Evolutionary conservation across 2,797 vertebrate species (phyloP).

Genomic region (Dryobates pubescens): DNA sequence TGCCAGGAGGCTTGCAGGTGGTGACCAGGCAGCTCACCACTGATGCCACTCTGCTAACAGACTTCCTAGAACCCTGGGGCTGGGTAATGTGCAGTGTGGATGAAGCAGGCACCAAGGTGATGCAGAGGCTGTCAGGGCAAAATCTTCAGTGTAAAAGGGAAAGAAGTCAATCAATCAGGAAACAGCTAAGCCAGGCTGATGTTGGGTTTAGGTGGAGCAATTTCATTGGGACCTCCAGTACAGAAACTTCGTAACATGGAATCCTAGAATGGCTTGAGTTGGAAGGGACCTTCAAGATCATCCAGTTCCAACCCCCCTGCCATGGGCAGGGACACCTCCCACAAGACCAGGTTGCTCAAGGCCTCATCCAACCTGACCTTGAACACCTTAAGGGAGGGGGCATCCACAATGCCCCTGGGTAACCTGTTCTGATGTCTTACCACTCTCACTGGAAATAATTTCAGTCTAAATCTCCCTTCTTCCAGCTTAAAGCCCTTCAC

Average conservation of each 20-base stretch:
- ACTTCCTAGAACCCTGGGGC: neutral
- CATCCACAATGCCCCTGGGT: too few relatives aligned
- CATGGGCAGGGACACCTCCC: too few relatives aligned
- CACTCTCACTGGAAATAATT: too few relatives aligned
- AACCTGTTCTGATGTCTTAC: too few relatives aligned
- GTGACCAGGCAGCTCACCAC: neutral
- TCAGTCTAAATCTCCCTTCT: too few relatives aligned
- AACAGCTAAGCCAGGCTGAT: neutral
- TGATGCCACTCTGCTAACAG: neutral
- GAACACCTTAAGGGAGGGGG: too few relatives aligned
- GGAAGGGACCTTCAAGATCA: too few relatives aligned
- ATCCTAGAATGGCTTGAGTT: too few relatives aligned
- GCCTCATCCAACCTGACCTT: too few relatives aligned
- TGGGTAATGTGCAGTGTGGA: neutral
- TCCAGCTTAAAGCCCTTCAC: too few relatives aligned
- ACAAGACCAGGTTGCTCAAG: too few relatives aligned
- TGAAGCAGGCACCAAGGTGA: neutral
- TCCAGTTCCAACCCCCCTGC: too few relatives aligned
- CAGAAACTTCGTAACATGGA: neutral
- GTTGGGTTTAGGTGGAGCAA: neutral
- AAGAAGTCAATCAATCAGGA: neutral
- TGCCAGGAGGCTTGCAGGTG: neutral
- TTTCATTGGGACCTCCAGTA: neutral
- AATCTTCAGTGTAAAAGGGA: neutral
- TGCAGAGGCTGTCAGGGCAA: neutral